Percentiles rank a stretch among this genome's conserved stretches.
phyloP scores from a whole-genome alignment of 2,797 vertebrate species.

The Crotalus adamanteus region DNA sequence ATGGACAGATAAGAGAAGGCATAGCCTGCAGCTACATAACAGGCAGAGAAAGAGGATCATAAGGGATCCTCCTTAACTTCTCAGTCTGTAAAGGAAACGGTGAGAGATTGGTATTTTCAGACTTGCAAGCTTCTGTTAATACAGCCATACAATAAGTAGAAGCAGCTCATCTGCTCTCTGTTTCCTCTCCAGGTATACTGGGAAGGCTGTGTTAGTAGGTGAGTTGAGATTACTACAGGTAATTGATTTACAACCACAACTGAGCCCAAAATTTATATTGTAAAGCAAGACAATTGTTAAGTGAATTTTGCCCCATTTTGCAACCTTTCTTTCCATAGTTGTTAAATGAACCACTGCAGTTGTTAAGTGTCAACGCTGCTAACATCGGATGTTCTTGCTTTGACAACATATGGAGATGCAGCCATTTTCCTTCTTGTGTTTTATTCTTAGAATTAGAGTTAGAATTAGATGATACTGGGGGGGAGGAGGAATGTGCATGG shows the following conservation, averaged over 20 bases:
- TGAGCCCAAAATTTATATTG: neutral
- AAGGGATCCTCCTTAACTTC: neutral
- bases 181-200: neutral
- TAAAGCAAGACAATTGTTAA: neutral
- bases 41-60: neutral
- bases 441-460: no score
- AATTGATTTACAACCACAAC: neutral
- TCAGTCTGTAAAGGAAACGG: neutral
- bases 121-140: neutral
- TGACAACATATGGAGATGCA: no score
- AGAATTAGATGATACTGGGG: no score
- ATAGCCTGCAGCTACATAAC: neutral
- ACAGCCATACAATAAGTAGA: neutral
- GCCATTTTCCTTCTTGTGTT: no score
- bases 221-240: neutral
- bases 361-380: neutral
- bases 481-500: no score
- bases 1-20: neutral
- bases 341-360: neutral
- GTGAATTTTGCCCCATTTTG: neutral
- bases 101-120: neutral
- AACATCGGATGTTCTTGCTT: no score
- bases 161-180: neutral
- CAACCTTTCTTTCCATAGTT: neutral
- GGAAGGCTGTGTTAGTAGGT: neutral